A percentile compares a stretch with the other conserved stretches of the same genome.
phyloP scores from a whole-genome alignment of 2,888 invertebrate species.

The Oxyteleia sp. region DNA sequence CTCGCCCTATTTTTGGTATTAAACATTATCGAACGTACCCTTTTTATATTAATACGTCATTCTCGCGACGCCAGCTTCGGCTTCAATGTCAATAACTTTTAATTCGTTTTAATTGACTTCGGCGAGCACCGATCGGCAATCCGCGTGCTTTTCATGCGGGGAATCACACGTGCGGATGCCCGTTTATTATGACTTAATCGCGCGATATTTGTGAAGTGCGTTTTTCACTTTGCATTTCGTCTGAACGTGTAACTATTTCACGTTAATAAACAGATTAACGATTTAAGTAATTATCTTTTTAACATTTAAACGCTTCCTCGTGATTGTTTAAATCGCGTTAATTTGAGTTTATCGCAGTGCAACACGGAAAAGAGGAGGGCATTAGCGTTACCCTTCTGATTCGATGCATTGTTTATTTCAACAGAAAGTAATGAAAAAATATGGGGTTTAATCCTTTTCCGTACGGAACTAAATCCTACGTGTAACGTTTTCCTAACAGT shows the following conservation, averaged over 20 bases:
- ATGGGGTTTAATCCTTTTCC: no score
- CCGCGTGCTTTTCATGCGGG: background rate
- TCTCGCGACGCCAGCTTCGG: constrained; percentile 7
- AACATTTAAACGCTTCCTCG: no score
- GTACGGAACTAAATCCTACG: no score
- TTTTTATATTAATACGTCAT: constrained; percentile 19
- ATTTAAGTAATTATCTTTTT: no score
- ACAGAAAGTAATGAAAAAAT: no score
- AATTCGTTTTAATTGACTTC: constrained; percentile 33
- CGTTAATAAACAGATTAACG: background rate
- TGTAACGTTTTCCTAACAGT: no score
- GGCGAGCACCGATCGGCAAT: background rate
- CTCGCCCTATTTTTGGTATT: background rate
- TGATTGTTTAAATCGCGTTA: no score
- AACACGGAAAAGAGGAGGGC: no score
- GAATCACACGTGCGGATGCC: background rate
- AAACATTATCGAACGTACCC: constrained; percentile 18
- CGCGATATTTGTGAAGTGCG: background rate
- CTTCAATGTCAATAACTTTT: constrained; percentile 32
- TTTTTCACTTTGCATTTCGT: background rate
- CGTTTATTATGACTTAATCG: constrained; percentile 4
- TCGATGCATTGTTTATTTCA: no score
- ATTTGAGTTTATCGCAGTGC: no score
- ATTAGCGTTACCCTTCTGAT: no score
- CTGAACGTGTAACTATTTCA: background rate